Percentiles rank a stretch among this genome's conserved stretches.
phyloP scores from a whole-genome alignment of 2,797 vertebrate species.

The Amblyopsis hoosieri region DNA sequence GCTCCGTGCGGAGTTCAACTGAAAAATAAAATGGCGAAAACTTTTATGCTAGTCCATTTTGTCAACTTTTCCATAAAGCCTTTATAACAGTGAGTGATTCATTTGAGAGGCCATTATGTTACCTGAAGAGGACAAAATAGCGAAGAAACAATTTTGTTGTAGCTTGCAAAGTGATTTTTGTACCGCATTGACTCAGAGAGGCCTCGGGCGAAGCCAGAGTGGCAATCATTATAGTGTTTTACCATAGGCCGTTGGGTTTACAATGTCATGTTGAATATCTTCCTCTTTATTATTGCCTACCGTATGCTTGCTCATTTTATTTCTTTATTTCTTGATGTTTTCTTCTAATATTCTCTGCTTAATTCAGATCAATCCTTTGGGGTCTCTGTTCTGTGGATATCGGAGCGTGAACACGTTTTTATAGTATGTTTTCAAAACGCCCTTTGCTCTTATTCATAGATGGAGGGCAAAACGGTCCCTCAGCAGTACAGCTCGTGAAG shows the following conservation, averaged over 20 bases:
- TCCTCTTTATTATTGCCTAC: not conserved
- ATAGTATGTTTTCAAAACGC: conserved; percentile 12
- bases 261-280: conserved; percentile 27
- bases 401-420: conserved; percentile 11
- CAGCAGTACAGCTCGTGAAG: conserved; percentile 14
- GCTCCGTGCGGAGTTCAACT: no score
- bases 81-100: conserved; percentile 20
- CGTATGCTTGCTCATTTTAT: not conserved
- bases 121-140: conserved; percentile 42
- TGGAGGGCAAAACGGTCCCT: conserved; percentile 10
- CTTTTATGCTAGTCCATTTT: no score
- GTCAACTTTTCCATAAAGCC: no score
- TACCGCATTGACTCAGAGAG: conserved; percentile 18
- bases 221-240: conserved; percentile 27
- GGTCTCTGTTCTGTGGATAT: conserved; percentile 11
- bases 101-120: conserved; percentile 28
- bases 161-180: conserved; percentile 7
- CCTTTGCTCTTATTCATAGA: conserved; percentile 23
- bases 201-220: conserved; percentile 25
- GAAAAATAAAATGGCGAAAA: no score
- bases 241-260: conserved; percentile 24
- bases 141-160: conserved; percentile 33
- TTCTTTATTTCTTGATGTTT: not conserved
- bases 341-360: conserved; percentile 3
- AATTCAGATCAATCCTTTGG: conserved; percentile 19